Base-by-base conservation (phyloP, 2,797 vertebrate species). In the Oophaga sylvatica region DNA sequence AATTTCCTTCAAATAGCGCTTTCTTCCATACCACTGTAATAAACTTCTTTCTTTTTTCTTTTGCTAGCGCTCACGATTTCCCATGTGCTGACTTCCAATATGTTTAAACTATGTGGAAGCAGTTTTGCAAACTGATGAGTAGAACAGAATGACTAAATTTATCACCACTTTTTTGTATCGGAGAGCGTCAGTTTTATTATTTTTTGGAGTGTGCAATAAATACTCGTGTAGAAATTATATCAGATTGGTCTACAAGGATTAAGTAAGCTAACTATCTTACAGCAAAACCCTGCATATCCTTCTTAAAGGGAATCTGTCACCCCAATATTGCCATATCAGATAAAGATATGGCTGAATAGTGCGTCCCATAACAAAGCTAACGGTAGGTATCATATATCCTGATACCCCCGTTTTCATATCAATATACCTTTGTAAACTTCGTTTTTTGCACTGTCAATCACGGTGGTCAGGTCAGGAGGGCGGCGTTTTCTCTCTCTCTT, bases 21-120 rank as follows among this genome's bases (percentile, higher is more conserved):
- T 83, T 68, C 77, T 45, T 81, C 65, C 83, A 53, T 80, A 60
- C 60, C 71, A 45, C 59, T 13, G 26, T 29, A 80, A 16, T 85
- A 65, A 89, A 57, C 78, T 62, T 3, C 9, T 12, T 12, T 45
- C 56, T 71, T 5, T 53, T 10, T 53, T 71, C 77, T 81, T 78
- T 48, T 82, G 87, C 79, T 45, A 48, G 48, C 60, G 65, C 68
- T 86, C 79, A 65, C 35, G 81, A 45, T 89, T 89, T 86, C 62
- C 57, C 35, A 59, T 86, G 79, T 86, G 83, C 83, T 78, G 79
- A 86, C 71, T 60, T 89, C 79, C 83, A 85, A 76, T 78, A 82
- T 86, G 62, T 70, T 60, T 45, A 82, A 78, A 81, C 29, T 16
- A 57, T 70, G 48, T 89, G 85, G 11, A 63, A 45, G 70, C 56